Conservation (phyloP, 2,797 vertebrate species). For the Tinamus major region DNA sequence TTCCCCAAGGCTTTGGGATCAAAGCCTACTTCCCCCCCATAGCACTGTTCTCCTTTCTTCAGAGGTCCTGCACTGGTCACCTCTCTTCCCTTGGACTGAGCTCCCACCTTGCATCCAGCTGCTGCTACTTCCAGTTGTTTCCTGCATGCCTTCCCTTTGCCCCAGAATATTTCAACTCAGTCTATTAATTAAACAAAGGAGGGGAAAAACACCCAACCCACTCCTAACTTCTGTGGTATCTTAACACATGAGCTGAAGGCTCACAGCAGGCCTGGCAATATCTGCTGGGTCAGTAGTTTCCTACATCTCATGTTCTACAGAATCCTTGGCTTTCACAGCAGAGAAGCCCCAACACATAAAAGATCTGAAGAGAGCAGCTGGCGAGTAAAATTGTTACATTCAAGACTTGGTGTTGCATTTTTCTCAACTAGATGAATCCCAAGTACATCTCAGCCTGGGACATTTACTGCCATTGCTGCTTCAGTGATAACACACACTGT, state of each 20-base stretch:
- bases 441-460: neutral
- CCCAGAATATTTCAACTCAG: neutral
- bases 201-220: neutral
- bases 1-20: neutral
- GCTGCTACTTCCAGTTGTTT: neutral
- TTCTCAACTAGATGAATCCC: neutral
- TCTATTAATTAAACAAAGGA: neutral
- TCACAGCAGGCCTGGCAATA: neutral
- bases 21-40: neutral
- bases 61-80: accelerated
- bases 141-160: neutral
- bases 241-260: neutral
- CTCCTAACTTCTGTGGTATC: neutral
- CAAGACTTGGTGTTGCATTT: neutral
- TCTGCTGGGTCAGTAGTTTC: neutral
- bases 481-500: neutral
- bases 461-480: neutral
- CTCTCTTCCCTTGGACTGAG: accelerated
- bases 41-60: neutral
- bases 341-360: neutral
- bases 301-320: neutral
- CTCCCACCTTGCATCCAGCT: neutral
- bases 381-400: neutral
- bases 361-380: neutral
- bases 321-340: neutral